Percentiles rank a stretch among this genome's conserved stretches.
phyloP scores from a whole-genome alignment of 2,113 vertebrate genomes.

The Cricetomys ansorgei region DNA sequence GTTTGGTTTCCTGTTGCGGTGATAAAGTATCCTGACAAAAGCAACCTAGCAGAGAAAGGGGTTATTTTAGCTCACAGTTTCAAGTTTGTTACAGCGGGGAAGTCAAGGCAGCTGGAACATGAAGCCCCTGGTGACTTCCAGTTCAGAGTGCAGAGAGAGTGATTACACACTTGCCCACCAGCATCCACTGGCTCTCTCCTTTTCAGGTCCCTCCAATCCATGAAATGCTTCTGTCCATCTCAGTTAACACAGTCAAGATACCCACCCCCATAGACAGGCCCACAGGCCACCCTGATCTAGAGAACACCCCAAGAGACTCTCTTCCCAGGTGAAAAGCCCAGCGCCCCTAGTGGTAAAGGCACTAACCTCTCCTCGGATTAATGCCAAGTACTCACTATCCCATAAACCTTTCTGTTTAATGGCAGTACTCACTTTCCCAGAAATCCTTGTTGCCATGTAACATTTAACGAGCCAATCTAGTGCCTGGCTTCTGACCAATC shows the following conservation, averaged over 20 bases:
- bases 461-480: too few species aligned
- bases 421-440: too few species aligned
- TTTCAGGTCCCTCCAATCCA: not conserved
- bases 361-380: too few species aligned
- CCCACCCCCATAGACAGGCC: not conserved
- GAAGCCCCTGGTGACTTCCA: not conserved
- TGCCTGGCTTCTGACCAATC: too few species aligned
- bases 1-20: not conserved
- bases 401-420: too few species aligned
- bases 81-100: not conserved
- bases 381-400: too few species aligned
- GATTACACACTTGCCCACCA: not conserved
- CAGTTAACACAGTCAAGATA: not conserved
- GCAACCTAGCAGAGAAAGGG: not conserved
- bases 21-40: not conserved
- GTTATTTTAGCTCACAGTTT: not conserved
- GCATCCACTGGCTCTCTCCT: not conserved
- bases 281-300: not conserved
- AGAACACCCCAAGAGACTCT: not conserved
- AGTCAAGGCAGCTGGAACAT: not conserved
- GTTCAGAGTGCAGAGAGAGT: not conserved
- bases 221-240: not conserved
- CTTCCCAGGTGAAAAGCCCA: too few species aligned
- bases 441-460: too few species aligned
- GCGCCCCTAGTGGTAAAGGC: too few species aligned